Evolutionary conservation across 1,140 invertebrate genomes (phyloP).

Genomic region (Dreissena rostriformis): DNA sequence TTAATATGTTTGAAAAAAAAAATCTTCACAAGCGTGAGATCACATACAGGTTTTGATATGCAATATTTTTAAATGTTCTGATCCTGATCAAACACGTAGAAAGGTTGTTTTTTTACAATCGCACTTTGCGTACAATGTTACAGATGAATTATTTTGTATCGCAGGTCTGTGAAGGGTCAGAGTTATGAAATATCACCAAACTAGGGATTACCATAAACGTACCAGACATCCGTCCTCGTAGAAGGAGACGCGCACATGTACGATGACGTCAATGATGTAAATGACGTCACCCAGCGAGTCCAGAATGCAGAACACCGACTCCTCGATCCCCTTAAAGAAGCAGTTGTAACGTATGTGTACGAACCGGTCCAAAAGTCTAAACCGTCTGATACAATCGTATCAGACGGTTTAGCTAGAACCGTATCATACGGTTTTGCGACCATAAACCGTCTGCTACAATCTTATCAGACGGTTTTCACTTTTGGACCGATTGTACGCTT

Average conservation of each 20-base stretch:
- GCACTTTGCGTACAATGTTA: background rate
- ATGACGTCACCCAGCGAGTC: constrained; percentile 44
- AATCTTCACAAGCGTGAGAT: too few relatives aligned
- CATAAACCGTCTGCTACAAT: background rate
- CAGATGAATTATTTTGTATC: background rate
- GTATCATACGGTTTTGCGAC: too few relatives aligned
- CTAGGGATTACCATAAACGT: background rate
- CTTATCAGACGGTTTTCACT: too few relatives aligned
- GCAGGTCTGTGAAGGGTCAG: background rate
- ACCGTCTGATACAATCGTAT: too few relatives aligned
- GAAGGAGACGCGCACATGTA: constrained; percentile 19
- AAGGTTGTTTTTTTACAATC: background rate
- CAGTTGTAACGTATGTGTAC: background rate
- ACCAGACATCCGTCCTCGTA: constrained; percentile 57
- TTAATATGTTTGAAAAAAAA: too few relatives aligned
- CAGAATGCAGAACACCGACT: constrained; percentile 38
- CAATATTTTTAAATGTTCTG: too few relatives aligned
- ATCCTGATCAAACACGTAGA: too few relatives aligned
- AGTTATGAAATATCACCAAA: background rate
- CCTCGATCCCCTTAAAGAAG: constrained; percentile 15
- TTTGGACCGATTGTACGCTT: too few relatives aligned
- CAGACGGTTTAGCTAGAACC: too few relatives aligned
- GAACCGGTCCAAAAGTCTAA: too few relatives aligned
- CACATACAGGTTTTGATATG: too few relatives aligned
- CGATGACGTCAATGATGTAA: constrained; percentile 38